Percentiles rank a stretch among this genome's conserved stretches.
Evolutionary conservation across 2,888 invertebrate genomes (phyloP).

Genomic region (Platynereis dumerilii): DNA sequence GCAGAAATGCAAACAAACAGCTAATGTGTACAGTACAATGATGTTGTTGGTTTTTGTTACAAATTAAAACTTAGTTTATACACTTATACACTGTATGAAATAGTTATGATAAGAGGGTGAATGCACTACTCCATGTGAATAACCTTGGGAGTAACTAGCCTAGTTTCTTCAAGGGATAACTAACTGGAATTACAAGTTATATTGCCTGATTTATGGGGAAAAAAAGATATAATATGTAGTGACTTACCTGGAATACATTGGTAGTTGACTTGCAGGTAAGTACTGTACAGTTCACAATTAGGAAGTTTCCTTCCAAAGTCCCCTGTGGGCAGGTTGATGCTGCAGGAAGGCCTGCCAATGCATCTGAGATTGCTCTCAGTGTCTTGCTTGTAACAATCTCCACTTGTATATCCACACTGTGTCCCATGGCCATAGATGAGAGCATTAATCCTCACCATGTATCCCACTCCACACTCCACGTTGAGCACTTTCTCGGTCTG

Average conservation of each 20-base stretch:
- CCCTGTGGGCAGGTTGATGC: slow-evolving; percentile 48
- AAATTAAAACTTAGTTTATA: too few species aligned
- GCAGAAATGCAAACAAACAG: too few species aligned
- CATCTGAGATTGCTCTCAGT: slow-evolving; percentile 45
- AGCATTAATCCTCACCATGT: slow-evolving; percentile 19
- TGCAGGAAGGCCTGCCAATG: slow-evolving; percentile 47
- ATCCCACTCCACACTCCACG: slow-evolving; percentile 11
- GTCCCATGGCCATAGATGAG: slow-evolving; percentile 23
- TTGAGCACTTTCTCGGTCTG: slow-evolving; percentile 8
- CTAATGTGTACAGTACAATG: too few species aligned
- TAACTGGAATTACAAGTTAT: too few species aligned
- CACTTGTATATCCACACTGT: slow-evolving; percentile 42
- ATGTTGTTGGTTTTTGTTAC: too few species aligned
- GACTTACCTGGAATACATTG: slow-evolving; percentile 48
- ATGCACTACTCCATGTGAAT: too few species aligned
- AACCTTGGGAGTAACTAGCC: too few species aligned
- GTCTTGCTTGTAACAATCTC: slow-evolving; percentile 49
- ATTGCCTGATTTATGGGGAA: too few species aligned
- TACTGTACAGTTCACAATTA: slow-evolving; percentile 45
- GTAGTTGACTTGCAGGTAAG: slow-evolving; percentile 56
- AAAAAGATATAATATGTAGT: too few species aligned
- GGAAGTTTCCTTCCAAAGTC: slow-evolving; percentile 44
- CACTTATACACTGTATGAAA: too few species aligned
- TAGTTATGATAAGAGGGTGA: too few species aligned
- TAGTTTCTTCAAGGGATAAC: too few species aligned